A percentile compares a stretch with the other conserved stretches of the same genome.
Evolutionary conservation across 2,797 vertebrate species (phyloP).

Genomic region (Melanotaenia maccullochi): DNA sequence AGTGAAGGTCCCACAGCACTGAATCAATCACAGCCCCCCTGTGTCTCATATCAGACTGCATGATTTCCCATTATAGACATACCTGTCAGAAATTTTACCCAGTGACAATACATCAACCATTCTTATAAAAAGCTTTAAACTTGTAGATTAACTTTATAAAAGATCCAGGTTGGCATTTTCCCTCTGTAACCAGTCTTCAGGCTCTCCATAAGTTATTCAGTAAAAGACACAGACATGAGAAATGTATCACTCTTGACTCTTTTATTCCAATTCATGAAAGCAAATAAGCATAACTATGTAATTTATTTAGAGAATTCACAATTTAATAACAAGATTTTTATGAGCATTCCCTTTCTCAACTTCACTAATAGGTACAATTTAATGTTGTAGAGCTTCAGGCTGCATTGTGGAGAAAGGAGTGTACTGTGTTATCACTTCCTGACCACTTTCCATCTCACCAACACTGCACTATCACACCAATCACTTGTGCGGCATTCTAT

Average conservation of each 20-base stretch:
- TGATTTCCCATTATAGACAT: background rate
- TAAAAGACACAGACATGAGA: background rate
- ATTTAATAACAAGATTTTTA: background rate
- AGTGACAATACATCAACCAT: background rate
- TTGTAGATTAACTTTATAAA: background rate
- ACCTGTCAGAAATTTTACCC: background rate
- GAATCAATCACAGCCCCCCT: background rate
- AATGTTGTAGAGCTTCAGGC: background rate
- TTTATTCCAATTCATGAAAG: no score
- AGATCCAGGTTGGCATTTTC: background rate
- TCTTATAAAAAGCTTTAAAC: background rate
- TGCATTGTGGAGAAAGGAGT: background rate
- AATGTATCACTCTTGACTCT: no score
- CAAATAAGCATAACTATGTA: no score
- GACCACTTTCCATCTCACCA: conserved; percentile 19
- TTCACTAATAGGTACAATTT: background rate
- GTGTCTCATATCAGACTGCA: background rate
- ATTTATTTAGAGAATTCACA: no score
- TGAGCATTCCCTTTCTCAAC: background rate
- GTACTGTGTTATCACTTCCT: conserved; percentile 29
- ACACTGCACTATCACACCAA: conserved; percentile 41
- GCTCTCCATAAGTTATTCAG: background rate
- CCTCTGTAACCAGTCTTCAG: background rate
- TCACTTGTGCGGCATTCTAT: conserved; percentile 39
- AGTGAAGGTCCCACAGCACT: background rate